phyloP scores from a whole-genome alignment of 2,888 invertebrate genomes.

The Caradrina clavipalpis region DNA sequence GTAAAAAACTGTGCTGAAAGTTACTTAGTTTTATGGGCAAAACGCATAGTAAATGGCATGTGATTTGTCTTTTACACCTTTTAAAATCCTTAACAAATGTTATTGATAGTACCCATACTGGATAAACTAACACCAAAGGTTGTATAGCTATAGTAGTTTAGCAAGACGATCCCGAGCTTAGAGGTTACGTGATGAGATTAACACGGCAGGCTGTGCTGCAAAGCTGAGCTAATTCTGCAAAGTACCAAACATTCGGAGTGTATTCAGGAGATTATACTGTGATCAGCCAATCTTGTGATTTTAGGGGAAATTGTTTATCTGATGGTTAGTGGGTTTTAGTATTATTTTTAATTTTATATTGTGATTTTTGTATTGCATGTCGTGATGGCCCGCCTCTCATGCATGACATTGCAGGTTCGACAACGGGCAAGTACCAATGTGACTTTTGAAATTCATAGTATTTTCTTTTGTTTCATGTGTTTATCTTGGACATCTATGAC shows the following conservation, averaged over 20 bases:
- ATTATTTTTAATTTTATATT: too few relatives aligned
- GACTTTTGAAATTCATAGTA: too few relatives aligned
- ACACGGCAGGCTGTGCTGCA: conserved; percentile 33
- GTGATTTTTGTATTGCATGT: too few relatives aligned
- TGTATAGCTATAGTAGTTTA: conserved; percentile 19
- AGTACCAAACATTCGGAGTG: conserved; percentile 35
- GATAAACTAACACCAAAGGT: conserved; percentile 1
- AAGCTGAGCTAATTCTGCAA: conserved; percentile 50
- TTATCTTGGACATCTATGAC: too few relatives aligned
- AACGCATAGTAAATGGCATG: too few relatives aligned
- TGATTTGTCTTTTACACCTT: too few relatives aligned
- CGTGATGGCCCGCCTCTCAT: too few relatives aligned
- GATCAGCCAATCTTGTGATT: conserved; percentile 14
- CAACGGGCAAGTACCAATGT: too few relatives aligned
- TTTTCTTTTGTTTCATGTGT: too few relatives aligned
- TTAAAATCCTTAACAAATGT: background rate
- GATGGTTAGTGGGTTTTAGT: background rate
- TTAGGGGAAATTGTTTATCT: conserved; percentile 6
- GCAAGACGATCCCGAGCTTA: conserved; percentile 40
- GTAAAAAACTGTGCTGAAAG: too few relatives aligned
- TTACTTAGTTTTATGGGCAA: too few relatives aligned
- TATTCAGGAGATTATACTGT: conserved; percentile 38
- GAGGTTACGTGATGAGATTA: conserved; percentile 55
- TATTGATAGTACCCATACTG: background rate
- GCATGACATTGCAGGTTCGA: too few relatives aligned